Conservation (phyloP, 1,140 invertebrate genomes). For the Eurosta solidaginis region DNA sequence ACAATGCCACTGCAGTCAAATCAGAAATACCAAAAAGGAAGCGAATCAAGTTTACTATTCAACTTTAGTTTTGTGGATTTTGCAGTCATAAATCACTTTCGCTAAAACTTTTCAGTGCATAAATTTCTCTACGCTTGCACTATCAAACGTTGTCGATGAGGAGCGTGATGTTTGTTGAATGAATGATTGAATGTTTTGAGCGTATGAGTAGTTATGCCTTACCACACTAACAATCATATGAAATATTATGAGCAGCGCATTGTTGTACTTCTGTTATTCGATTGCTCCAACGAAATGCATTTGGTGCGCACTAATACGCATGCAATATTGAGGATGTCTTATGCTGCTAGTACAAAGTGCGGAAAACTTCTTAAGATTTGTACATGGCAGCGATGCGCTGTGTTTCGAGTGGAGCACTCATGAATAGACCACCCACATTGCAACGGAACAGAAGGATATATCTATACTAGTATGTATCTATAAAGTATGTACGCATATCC, state of each 20-base stretch:
- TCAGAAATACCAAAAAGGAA: not conserved
- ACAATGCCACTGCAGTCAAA: not conserved
- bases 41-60: not conserved
- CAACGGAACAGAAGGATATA: not conserved
- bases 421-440: not conserved
- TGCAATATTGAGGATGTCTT: not conserved
- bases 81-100: conserved; percentile 24
- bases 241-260: too few relatives aligned
- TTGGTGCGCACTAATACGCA: not conserved
- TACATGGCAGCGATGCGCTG: not conserved
- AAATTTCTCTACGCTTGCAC: conserved; percentile 1
- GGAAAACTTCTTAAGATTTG: not conserved
- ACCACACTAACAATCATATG: not conserved
- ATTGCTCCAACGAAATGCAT: not conserved
- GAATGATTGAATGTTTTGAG: not conserved
- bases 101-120: conserved; percentile 11
- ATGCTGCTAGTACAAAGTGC: not conserved
- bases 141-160: not conserved
- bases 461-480: too few relatives aligned
- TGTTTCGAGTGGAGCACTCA: not conserved
- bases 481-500: not conserved
- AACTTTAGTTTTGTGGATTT: conserved; percentile 7
- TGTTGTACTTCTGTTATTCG: not conserved
- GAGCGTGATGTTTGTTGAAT: not conserved
- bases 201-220: not conserved